Evolutionary conservation across 2,113 vertebrate species (phyloP).

Genomic region (Apus apus): DNA sequence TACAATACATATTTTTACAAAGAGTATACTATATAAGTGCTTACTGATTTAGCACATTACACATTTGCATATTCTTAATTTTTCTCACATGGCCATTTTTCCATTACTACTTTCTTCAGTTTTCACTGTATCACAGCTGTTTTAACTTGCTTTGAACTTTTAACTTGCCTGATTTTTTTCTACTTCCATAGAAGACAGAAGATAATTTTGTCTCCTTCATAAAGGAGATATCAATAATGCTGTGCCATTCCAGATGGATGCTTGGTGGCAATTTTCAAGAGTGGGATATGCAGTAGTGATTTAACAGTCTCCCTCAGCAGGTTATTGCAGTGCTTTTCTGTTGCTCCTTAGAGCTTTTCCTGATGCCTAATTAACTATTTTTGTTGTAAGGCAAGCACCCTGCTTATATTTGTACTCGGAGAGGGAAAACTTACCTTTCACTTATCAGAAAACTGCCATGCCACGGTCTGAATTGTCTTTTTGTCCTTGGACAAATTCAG

Average conservation of each 20-base stretch:
- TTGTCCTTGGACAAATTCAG: background rate
- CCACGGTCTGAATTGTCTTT: background rate
- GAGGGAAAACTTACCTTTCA: background rate
- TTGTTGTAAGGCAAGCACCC: background rate
- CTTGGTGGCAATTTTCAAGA: background rate
- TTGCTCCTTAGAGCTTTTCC: background rate
- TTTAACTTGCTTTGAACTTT: background rate
- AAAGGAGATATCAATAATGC: background rate
- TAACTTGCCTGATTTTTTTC: background rate
- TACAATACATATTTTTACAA: background rate
- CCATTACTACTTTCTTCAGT: background rate
- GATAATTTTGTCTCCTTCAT: background rate
- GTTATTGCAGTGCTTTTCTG: background rate
- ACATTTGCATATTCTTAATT: background rate
- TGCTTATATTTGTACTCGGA: background rate
- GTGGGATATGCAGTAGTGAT: accelerated
- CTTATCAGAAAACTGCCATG: background rate
- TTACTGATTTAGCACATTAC: background rate
- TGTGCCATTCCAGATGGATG: background rate
- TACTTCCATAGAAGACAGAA: background rate
- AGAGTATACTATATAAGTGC: background rate
- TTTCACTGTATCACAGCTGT: background rate
- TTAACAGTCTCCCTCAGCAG: background rate
- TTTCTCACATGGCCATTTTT: background rate
- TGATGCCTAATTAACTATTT: background rate